Base-by-base conservation (phyloP, 2,797 vertebrate genomes). In the Hafferia zeledoni region DNA sequence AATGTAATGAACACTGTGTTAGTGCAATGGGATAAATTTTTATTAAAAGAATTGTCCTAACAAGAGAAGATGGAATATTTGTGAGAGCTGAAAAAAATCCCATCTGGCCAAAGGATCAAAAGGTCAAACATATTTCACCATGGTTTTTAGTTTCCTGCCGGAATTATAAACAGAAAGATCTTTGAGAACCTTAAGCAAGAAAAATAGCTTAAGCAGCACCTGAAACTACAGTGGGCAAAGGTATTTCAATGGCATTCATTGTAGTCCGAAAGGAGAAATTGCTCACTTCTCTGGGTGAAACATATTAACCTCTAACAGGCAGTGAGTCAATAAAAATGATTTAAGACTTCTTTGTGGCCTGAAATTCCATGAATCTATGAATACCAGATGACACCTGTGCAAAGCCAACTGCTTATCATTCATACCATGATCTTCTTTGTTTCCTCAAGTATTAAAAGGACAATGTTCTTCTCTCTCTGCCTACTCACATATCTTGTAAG, bases 241-340 rank as follows among this genome's bases (percentile, higher is more conserved):
- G 61, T 83, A 86, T 92, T 95, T 90, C 79, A 94, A 30, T 72
- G 61, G 80, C 57, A 96, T 96, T 88, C 83, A 83, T 12, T 90
- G 83, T 64, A 94, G 79, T 49, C 82, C 85, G 76, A 94, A 94
- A 94, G 69, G 87, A 96, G 60, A 94, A 95, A 96, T 93, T 88
- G 76, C 83, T 94, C 69, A 90, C 85, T 94, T 95, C 61, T 59
- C 69, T 83, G 39, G 87, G 90, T 88, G 91, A 96, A 95, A 93
- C 19, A 3, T 90, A 93, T 96, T 96, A 96, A 96, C 94, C 94
- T 96, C 91, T 81, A 94, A 94, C 69, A 91, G 88, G 74, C 72
- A 86, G 69, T 52, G 87, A 96, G 96, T 95, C 95, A 95, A 96
- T 96, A 96, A 95, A 95, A 94, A 83, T 96, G 47, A 96, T 90